Evolutionary conservation across 2,888 invertebrate species (phyloP).

Genomic region (Melanostoma mellinum): DNA sequence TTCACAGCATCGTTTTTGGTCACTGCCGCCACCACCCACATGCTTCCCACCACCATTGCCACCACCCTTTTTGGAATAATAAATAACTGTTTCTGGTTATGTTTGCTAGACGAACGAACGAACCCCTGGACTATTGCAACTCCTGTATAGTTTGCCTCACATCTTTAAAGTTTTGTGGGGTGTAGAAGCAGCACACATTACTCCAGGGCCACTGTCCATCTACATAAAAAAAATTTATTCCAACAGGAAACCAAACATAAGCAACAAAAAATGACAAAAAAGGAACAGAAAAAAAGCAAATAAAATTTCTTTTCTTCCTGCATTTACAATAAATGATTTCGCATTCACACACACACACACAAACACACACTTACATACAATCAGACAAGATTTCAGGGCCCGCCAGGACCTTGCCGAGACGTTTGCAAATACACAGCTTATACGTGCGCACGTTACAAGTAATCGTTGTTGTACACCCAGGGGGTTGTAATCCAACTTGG

Average conservation of each 20-base stretch:
- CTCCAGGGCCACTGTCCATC: slow-evolving; percentile 60
- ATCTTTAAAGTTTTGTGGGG: slow-evolving; percentile 57
- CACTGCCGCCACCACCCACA: slow-evolving; percentile 21
- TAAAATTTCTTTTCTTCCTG: slow-evolving; percentile 70
- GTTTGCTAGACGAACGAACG: slow-evolving; percentile 38
- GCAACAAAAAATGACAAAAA: slow-evolving; percentile 43
- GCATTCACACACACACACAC: slow-evolving; percentile 38
- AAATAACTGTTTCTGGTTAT: slow-evolving; percentile 70
- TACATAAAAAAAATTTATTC: slow-evolving; percentile 64
- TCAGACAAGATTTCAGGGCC: slow-evolving; percentile 27
- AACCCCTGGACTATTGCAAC: slow-evolving; percentile 35
- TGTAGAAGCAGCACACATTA: slow-evolving; percentile 29
- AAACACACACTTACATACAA: slow-evolving; percentile 31
- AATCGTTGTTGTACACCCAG: slow-evolving; percentile 71
- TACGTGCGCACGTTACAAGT: slow-evolving; percentile 69
- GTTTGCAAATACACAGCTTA: slow-evolving; percentile 67
- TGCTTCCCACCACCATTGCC: slow-evolving; percentile 2
- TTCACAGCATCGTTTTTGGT: slow-evolving; percentile 33
- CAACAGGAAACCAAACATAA: slow-evolving; percentile 57
- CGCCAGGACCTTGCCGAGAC: slow-evolving; percentile 63
- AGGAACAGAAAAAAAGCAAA: slow-evolving; percentile 40
- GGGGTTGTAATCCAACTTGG: slow-evolving; percentile 70
- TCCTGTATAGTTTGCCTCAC: slow-evolving; percentile 32
- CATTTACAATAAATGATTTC: slow-evolving; percentile 71
- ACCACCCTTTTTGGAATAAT: slow-evolving; percentile 65